Evolutionary conservation across 1,140 invertebrate genomes (phyloP).

Genomic region (Leptinotarsa defecta): DNA sequence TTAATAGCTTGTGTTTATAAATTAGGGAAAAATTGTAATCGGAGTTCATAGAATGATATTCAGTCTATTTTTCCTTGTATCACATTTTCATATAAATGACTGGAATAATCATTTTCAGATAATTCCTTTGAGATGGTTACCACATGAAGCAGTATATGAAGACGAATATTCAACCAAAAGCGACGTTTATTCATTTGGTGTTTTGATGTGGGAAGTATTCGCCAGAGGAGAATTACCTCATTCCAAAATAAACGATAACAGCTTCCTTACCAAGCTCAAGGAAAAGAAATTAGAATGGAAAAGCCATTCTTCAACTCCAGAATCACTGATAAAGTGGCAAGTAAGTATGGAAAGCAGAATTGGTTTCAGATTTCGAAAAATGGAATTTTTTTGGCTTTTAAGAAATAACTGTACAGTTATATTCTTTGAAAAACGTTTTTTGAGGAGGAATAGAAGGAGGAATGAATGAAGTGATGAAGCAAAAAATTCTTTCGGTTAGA

Average conservation of each 20-base stretch:
- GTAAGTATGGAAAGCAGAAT: constrained; percentile 53
- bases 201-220: constrained; percentile 90
- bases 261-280: constrained; percentile 74
- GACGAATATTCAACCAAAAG: constrained; percentile 92
- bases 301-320: constrained; percentile 66
- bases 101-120: constrained; percentile 53
- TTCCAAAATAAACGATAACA: constrained; percentile 77
- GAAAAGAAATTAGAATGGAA: constrained; percentile 69
- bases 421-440: too few species aligned
- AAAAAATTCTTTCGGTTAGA: too few species aligned
- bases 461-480: too few species aligned
- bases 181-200: constrained; percentile 91
- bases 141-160: constrained; percentile 85
- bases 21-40: too few species aligned
- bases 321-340: constrained; percentile 65
- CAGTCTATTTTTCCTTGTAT: too few species aligned
- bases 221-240: constrained; percentile 86
- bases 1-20: too few species aligned
- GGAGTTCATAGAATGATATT: too few species aligned
- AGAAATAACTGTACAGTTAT: too few species aligned
- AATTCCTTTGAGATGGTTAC: constrained; percentile 84
- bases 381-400: background rate
- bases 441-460: too few species aligned
- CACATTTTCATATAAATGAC: too few species aligned
- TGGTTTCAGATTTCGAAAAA: background rate